These are phyloP conservation scores for Liopterus haemorrhoidalis DNA, from an alignment of 2,888 invertebrate species.

Conservation along the genomic window DNA sequence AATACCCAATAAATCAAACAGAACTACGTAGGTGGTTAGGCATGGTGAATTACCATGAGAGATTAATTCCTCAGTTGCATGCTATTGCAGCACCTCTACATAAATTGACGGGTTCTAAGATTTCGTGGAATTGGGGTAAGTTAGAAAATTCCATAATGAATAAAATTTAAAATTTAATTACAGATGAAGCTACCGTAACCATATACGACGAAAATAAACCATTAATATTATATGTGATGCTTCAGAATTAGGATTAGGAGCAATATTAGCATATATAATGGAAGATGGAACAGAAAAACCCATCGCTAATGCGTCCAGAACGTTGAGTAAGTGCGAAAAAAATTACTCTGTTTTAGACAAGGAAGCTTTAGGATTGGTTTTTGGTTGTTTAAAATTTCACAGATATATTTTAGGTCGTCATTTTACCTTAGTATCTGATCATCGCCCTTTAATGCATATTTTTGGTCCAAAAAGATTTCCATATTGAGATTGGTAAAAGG, in stretches of 20 bases:
- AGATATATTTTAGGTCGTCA: constrained; percentile 21
- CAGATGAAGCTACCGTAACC: not conserved
- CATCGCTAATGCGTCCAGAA: constrained; percentile 28
- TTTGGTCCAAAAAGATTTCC: constrained; percentile 27
- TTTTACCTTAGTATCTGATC: constrained; percentile 37
- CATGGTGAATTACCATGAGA: constrained; percentile 1
- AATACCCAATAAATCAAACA: constrained; percentile 21
- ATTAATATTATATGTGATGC: constrained; percentile 37
- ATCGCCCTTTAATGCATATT: constrained; percentile 38
- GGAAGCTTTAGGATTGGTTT: constrained; percentile 31
- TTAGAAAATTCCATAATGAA: not conserved
- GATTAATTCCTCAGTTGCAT: constrained; percentile 8
- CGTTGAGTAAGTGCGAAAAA: constrained; percentile 24
- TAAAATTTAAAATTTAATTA: constrained; percentile 5
- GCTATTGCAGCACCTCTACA: not conserved
- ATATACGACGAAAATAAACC: constrained; percentile 1
- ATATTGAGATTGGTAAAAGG: too few species aligned
- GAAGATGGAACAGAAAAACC: constrained; percentile 26
- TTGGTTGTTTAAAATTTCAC: constrained; percentile 28
- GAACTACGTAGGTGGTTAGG: constrained; percentile 21
- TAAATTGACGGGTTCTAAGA: too few species aligned
- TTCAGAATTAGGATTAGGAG: constrained; percentile 37
- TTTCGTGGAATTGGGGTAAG: not conserved
- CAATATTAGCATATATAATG: constrained; percentile 31
- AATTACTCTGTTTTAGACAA: constrained; percentile 32